A percentile compares a stretch with the other conserved stretches of the same genome.
Evolutionary conservation across 2,797 vertebrate species (phyloP).

Genomic region (Mastacembelus armatus): DNA sequence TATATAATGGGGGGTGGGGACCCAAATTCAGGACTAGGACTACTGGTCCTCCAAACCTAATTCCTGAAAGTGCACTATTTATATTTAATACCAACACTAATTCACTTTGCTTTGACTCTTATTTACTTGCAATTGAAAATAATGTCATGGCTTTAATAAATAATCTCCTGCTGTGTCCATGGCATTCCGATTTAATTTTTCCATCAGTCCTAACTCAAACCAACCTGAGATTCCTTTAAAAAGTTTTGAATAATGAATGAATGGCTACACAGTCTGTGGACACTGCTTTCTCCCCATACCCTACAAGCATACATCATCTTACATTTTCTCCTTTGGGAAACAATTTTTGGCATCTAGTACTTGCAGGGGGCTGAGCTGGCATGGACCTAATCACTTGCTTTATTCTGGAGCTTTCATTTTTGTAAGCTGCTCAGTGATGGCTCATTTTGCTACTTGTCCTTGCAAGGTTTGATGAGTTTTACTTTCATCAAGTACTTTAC

Average conservation of each 20-base stretch:
- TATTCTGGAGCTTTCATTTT: background rate
- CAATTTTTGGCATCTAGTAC: constrained; percentile 8
- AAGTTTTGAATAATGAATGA: constrained; percentile 13
- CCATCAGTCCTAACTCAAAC: background rate
- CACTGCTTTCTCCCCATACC: background rate
- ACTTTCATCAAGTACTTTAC: background rate
- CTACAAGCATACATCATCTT: background rate
- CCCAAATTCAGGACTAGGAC: too few species aligned
- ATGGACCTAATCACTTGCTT: background rate
- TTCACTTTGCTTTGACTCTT: too few species aligned
- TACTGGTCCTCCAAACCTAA: too few species aligned
- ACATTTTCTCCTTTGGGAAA: background rate
- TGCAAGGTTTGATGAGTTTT: background rate
- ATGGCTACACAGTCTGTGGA: background rate
- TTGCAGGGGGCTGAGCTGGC: background rate
- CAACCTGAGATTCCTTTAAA: constrained; percentile 2
- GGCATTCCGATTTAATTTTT: background rate
- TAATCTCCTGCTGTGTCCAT: constrained; percentile 1
- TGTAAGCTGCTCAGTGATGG: background rate
- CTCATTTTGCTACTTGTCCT: background rate
- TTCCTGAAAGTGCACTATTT: too few species aligned
- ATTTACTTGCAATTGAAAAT: background rate
- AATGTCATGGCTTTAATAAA: background rate
- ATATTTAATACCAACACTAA: background rate
- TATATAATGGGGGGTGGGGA: too few species aligned